phyloP scores from a whole-genome alignment of 2,797 vertebrate genomes.

The Coccyzus lansbergi region DNA sequence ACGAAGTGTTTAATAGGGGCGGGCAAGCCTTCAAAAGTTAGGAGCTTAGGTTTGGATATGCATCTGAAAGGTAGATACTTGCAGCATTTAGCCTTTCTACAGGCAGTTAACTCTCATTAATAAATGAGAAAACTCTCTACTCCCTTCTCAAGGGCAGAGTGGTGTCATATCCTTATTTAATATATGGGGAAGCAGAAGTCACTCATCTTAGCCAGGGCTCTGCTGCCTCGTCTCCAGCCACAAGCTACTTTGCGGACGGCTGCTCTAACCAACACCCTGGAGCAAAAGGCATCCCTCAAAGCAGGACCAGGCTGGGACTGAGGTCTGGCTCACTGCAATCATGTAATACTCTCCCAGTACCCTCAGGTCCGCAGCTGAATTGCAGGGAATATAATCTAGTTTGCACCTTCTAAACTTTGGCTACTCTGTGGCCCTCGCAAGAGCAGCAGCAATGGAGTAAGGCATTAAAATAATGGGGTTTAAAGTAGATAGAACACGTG shows the following conservation, averaged over 20 bases:
- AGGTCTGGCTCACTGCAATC: background rate
- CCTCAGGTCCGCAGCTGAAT: background rate
- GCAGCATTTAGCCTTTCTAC: background rate
- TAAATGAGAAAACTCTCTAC: background rate
- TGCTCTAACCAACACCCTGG: fast-evolving
- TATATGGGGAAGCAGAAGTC: background rate
- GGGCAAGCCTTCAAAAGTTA: background rate
- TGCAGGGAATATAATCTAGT: background rate
- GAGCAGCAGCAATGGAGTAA: background rate
- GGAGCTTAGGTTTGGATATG: background rate
- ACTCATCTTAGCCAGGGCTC: background rate
- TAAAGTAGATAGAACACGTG: background rate
- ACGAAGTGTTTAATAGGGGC: background rate
- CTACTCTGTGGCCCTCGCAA: fast-evolving
- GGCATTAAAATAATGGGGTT: background rate
- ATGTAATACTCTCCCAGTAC: background rate
- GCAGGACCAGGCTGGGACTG: background rate
- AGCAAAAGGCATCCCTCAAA: background rate
- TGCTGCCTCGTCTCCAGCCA: fast-evolving
- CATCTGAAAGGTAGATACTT: background rate
- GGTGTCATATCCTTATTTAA: background rate
- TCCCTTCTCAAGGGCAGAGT: background rate
- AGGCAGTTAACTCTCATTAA: background rate
- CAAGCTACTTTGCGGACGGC: fast-evolving
- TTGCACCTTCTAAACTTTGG: background rate